phyloP scores from a whole-genome alignment of 2,888 invertebrate species.

The Congeria kusceri region DNA sequence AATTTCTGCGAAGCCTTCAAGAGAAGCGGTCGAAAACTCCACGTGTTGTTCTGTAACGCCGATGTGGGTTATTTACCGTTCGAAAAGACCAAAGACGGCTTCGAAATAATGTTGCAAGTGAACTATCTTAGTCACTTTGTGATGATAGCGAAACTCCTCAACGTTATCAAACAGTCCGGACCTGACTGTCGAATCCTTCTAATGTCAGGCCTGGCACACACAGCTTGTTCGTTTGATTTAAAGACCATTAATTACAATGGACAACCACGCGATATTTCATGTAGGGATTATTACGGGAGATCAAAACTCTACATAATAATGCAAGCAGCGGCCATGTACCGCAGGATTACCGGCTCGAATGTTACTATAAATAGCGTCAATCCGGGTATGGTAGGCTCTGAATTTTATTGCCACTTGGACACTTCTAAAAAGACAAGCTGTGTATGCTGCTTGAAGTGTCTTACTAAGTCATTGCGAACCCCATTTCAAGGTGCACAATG shows the following conservation, averaged over 20 bases:
- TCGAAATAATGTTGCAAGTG: conserved; percentile 66
- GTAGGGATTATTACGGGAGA: conserved; percentile 60
- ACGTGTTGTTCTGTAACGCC: conserved; percentile 57
- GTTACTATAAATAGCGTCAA: conserved; percentile 47
- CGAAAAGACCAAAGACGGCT: conserved; percentile 60
- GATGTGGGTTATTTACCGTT: conserved; percentile 46
- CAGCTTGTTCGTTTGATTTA: conserved; percentile 40
- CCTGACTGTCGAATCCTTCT: conserved; percentile 69
- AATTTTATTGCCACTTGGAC: conserved; percentile 15
- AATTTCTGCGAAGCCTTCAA: conserved; percentile 47
- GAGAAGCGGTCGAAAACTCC: conserved; percentile 44
- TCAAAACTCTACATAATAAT: conserved; percentile 68
- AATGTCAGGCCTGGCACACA: conserved; percentile 67
- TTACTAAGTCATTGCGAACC: background rate
- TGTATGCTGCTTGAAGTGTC: background rate
- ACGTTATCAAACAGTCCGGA: conserved; percentile 65
- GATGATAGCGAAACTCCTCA: conserved; percentile 65
- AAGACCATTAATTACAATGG: conserved; percentile 63
- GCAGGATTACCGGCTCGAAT: conserved; percentile 32
- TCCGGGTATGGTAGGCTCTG: conserved; percentile 51
- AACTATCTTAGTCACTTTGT: conserved; percentile 74
- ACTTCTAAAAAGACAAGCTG: background rate
- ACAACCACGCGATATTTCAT: conserved; percentile 28
- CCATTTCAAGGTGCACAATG: conserved; percentile 31
- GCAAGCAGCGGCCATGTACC: conserved; percentile 40